Conservation (phyloP, 1,140 invertebrate species). For the Camponotus floridanus region DNA sequence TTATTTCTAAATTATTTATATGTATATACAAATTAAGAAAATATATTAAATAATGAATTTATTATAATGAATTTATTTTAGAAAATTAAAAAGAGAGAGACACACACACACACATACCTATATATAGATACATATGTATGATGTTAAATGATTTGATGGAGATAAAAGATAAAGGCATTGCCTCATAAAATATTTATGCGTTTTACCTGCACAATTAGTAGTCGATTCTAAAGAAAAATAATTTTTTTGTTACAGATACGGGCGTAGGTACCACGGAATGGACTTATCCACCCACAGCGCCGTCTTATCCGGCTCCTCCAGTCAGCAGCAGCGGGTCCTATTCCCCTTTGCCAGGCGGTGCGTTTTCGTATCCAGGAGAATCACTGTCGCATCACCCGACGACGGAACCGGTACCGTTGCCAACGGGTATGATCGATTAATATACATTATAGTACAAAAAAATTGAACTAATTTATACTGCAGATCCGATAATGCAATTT, state of each 20-base stretch:
- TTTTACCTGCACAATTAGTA: neutral
- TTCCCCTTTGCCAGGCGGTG: conserved; percentile 84
- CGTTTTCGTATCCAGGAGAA: conserved; percentile 85
- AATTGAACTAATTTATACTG: conserved; percentile 11
- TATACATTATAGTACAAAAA: neutral
- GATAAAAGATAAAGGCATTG: neutral
- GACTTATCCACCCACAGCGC: conserved; percentile 82
- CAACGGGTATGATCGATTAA: conserved; percentile 78
- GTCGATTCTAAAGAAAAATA: neutral
- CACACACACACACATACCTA: too few species aligned
- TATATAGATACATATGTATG: neutral
- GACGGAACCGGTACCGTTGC: conserved; percentile 84
- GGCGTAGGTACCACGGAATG: conserved; percentile 82
- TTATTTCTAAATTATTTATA: too few species aligned
- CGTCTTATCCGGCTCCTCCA: conserved; percentile 84
- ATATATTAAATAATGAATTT: too few species aligned
- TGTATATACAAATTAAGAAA: too few species aligned
- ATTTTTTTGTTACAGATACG: conserved; percentile 80
- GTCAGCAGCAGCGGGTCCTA: conserved; percentile 82
- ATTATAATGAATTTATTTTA: too few species aligned
- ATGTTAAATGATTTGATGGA: neutral
- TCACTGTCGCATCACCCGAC: conserved; percentile 84
- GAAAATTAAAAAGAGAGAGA: too few species aligned
- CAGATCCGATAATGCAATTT: conserved; percentile 10
- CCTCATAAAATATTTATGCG: neutral